Evolutionary conservation across 2,888 invertebrate genomes (phyloP).

Genomic region (Ryuthela nishihirai): DNA sequence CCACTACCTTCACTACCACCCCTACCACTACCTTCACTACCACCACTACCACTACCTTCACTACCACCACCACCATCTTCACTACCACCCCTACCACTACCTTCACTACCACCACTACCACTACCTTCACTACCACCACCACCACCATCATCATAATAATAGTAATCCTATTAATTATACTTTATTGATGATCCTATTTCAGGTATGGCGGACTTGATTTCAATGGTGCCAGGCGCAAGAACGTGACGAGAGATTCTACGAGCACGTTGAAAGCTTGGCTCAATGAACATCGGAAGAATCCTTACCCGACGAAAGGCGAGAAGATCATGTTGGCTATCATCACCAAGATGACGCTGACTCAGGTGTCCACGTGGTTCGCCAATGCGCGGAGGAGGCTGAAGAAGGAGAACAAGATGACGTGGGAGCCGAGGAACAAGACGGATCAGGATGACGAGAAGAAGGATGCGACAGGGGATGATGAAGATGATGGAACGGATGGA

Average conservation of each 20-base stretch:
- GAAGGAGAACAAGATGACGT: slow-evolving; percentile 98
- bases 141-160: too few species aligned
- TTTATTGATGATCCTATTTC: too few species aligned
- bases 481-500: slow-evolving; percentile 34
- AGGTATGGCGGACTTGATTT: slow-evolving; percentile 59
- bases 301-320: slow-evolving; percentile 98
- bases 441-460: slow-evolving; percentile 52
- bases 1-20: too few species aligned
- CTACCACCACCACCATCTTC: too few species aligned
- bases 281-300: slow-evolving; percentile 98
- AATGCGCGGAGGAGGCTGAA: slow-evolving; percentile 58
- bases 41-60: slow-evolving; percentile 62
- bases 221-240: slow-evolving; percentile 84
- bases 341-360: slow-evolving; percentile 97
- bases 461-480: slow-evolving; percentile 72
- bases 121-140: too few species aligned
- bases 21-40: neutral
- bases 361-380: slow-evolving; percentile 62
- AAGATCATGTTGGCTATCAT: slow-evolving; percentile 99
- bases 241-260: slow-evolving; percentile 96
- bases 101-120: too few species aligned
- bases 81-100: too few species aligned
- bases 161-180: too few species aligned
- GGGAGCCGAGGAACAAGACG: slow-evolving; percentile 93
- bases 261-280: slow-evolving; percentile 97